phyloP scores from a whole-genome alignment of 2,888 invertebrate species.

The Athalia circularis region DNA sequence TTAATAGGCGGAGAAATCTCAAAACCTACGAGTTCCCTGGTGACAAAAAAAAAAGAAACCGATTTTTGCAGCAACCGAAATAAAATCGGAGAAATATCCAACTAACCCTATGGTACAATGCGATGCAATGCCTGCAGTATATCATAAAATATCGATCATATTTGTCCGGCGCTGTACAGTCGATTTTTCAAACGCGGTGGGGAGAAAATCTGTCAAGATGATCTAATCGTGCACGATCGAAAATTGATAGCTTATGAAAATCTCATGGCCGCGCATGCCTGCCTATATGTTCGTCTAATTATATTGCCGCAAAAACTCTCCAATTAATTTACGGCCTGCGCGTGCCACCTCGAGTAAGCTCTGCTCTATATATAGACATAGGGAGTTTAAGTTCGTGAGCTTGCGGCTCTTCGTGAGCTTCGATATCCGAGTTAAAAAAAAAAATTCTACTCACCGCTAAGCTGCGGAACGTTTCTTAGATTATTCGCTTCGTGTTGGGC shows the following conservation, averaged over 20 bases:
- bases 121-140: too few species aligned
- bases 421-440: conserved; percentile 7
- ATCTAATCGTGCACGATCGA: conserved; percentile 12
- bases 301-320: conserved; percentile 57
- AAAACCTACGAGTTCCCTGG: too few species aligned
- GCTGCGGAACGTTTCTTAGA: conserved; percentile 3
- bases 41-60: too few species aligned
- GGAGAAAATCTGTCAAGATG: too few species aligned
- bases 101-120: too few species aligned
- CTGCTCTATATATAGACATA: conserved; percentile 59
- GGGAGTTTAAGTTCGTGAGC: conserved; percentile 32
- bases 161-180: too few species aligned
- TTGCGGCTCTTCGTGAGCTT: neutral
- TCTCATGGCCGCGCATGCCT: neutral
- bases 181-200: too few species aligned
- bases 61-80: too few species aligned
- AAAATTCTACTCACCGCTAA: neutral
- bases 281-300: neutral
- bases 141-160: too few species aligned
- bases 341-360: conserved; percentile 65
- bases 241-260: conserved; percentile 2
- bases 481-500: neutral
- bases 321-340: conserved; percentile 69
- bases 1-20: too few species aligned
- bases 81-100: too few species aligned